Percentiles rank a stretch among this genome's conserved stretches.
phyloP scores from a whole-genome alignment of 2,888 invertebrate genomes.

The Oscheius sp. region DNA sequence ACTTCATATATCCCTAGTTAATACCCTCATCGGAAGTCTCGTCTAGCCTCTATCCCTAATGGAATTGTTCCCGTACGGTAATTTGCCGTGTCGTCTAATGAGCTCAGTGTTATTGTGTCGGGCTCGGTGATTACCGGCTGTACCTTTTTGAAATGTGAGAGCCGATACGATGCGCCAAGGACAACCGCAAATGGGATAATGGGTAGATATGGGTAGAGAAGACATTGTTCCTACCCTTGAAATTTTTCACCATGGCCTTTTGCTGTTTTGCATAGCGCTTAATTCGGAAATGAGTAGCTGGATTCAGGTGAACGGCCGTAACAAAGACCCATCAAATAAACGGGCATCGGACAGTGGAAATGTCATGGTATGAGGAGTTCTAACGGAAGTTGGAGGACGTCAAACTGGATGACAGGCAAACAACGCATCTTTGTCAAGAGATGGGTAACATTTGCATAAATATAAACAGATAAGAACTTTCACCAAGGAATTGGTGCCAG shows the following conservation, averaged over 20 bases:
- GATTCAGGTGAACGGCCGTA: constrained; percentile 15
- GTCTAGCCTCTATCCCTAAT: constrained; percentile 4
- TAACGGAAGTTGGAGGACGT: constrained; percentile 27
- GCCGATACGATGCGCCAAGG: constrained; percentile 28
- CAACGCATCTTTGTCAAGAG: constrained; percentile 1
- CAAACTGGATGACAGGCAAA: constrained; percentile 23
- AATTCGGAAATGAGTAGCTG: constrained; percentile 32
- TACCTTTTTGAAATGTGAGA: constrained; percentile 31
- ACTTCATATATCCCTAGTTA: neutral
- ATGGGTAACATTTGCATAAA: constrained; percentile 2
- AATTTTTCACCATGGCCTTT: neutral
- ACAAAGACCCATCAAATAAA: constrained; percentile 34
- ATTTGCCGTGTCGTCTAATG: constrained; percentile 26
- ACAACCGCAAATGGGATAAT: constrained; percentile 27
- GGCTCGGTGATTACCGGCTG: constrained; percentile 29
- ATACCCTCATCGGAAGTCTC: neutral
- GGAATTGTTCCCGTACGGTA: constrained; percentile 29
- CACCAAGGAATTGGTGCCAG: too few species aligned
- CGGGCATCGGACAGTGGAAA: constrained; percentile 26
- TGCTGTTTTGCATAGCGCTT: constrained; percentile 19
- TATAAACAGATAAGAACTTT: neutral
- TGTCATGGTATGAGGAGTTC: constrained; percentile 24
- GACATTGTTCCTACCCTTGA: neutral
- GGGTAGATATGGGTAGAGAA: constrained; percentile 14
- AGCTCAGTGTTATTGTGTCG: constrained; percentile 26